These are phyloP conservation scores for Morinoia aosen DNA, from an alignment of 2,888 invertebrate species.

Conservation along the genomic window DNA sequence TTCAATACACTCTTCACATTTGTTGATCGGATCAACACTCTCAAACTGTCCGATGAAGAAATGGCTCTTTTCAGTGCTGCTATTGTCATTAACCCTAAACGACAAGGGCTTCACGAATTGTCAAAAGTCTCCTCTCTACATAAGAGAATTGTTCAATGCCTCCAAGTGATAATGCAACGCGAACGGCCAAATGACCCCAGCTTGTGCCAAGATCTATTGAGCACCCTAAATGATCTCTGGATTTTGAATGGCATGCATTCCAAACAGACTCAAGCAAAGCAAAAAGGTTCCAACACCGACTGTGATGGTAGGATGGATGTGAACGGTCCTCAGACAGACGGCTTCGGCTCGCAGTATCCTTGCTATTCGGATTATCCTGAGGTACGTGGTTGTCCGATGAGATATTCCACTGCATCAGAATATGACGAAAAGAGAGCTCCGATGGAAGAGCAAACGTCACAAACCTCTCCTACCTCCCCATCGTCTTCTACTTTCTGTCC, in stretches of 20 bases:
- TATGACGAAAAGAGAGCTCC: conserved; percentile 20
- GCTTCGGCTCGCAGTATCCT: neutral
- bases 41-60: conserved; percentile 92
- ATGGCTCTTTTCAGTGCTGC: conserved; percentile 96
- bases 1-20: conserved; percentile 72
- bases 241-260: conserved; percentile 96
- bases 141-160: conserved; percentile 85
- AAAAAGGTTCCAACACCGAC: conserved; percentile 71
- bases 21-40: conserved; percentile 93
- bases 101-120: conserved; percentile 92
- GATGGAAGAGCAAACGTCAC: conserved; percentile 20
- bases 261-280: conserved; percentile 77
- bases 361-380: conserved; percentile 21
- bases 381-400: conserved; percentile 38
- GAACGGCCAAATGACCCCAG: conserved; percentile 61
- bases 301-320: conserved; percentile 47
- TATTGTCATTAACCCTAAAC: conserved; percentile 95
- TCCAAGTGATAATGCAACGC: conserved; percentile 76
- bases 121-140: conserved; percentile 96
- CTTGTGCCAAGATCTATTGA: conserved; percentile 82
- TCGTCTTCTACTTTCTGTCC: conserved; percentile 33
- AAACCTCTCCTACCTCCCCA: conserved; percentile 10
- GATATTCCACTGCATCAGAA: conserved; percentile 3
- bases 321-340: neutral
- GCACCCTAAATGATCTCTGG: conserved; percentile 94